Base-by-base conservation (phyloP, 2,113 vertebrate genomes). In the Pituophis catenifer region DNA sequence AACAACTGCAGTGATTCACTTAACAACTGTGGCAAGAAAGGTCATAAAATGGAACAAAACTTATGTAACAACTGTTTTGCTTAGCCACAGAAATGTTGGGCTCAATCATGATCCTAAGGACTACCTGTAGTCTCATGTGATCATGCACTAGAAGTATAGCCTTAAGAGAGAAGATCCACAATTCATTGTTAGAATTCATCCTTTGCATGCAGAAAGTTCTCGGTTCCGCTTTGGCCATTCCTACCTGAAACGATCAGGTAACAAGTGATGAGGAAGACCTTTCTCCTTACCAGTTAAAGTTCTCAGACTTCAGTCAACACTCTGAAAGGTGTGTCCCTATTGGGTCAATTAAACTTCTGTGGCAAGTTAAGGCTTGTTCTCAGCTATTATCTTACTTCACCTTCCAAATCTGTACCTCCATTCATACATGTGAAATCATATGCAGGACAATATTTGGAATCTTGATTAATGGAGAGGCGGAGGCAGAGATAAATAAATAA, bases 401-500 rank as follows among this genome's bases (percentile, higher is more conserved):
- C 7, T 92, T 94, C 88, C 95, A 93, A 38, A 50, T 48, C 44
- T 0, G 86, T 94, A 48, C 7, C 53, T 94, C 48, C 44, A 44
- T 54, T 29, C 23, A 57, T 58, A 8, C 48, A 93, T 54, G 50
- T 88, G 52, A 0, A 91, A 33, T 90, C 92, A 95, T 93, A 62
- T 44, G 88, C 75, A 19, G 89, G 88, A 86, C 86, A 88, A 91
- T 54, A 92, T 94, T 90, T 55, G 89, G 9, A 85, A 19, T 23
- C 58, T 38, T 33, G 59, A 48, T 93, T 92, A 95, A 93, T 94
- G 38, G 89, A 81, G 65, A 89, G 62, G 87, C 44, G 19, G 10
- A 33, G 48, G 26, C n/a, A 94, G 59, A 70, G 92, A 90, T 85
- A 93, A 44, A 87, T 91, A 88, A 96, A 95, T 95, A 94, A 95